These are phyloP conservation scores for Myiothlypis coronata DNA, from an alignment of 2,797 vertebrate species.

Conservation along the genomic window DNA sequence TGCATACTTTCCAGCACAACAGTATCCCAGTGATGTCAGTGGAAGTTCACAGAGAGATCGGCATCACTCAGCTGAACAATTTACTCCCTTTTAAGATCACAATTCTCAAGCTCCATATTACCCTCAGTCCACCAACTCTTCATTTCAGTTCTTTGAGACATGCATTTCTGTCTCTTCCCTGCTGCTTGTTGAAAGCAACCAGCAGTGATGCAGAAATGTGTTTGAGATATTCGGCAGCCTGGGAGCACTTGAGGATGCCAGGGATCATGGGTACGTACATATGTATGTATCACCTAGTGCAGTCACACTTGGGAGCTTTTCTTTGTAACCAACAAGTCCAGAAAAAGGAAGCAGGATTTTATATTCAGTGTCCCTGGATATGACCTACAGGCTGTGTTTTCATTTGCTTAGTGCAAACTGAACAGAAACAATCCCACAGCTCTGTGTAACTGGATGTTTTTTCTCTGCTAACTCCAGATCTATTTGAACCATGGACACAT, in stretches of 20 bases:
- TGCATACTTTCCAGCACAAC: constrained; percentile 44
- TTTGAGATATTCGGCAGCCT: not conserved
- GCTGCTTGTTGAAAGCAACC: not conserved
- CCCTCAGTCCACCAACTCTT: not conserved
- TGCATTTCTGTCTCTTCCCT: not conserved
- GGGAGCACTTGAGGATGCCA: not conserved
- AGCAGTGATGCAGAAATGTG: not conserved
- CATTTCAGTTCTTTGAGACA: not conserved
- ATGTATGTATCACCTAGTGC: not conserved
- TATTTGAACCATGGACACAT: not conserved
- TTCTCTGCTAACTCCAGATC: not conserved
- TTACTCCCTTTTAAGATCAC: constrained; percentile 26
- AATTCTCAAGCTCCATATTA: not conserved
- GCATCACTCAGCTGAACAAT: constrained; percentile 27
- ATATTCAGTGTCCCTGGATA: not conserved
- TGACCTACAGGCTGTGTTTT: not conserved
- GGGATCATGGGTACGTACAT: accelerated
- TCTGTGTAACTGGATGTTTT: not conserved
- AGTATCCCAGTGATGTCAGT: constrained; percentile 42
- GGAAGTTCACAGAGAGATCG: constrained; percentile 34
- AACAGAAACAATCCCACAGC: not conserved
- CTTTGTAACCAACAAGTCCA: not conserved
- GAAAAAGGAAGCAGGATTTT: not conserved
- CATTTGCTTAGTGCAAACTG: not conserved
- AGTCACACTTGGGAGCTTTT: not conserved